Percentiles rank a stretch among this genome's conserved stretches.
Evolutionary conservation across 2,113 vertebrate genomes (phyloP).

Genomic region (Neolamprologus modestus): DNA sequence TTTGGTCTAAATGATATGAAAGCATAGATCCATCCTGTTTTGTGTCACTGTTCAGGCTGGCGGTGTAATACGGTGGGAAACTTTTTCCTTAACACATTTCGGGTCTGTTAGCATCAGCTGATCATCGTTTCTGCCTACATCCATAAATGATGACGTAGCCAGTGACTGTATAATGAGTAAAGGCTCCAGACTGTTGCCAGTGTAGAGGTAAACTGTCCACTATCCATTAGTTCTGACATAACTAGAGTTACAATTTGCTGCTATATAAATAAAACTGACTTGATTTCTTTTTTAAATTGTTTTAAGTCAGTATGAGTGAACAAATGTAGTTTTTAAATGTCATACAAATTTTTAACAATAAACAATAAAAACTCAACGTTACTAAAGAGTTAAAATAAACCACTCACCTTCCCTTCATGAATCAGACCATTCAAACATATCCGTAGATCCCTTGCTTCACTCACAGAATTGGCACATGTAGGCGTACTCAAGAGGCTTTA

Average conservation of each 20-base stretch:
- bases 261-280: neutral
- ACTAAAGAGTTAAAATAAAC: neutral
- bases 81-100: neutral
- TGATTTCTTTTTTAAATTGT: neutral
- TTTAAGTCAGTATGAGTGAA: neutral
- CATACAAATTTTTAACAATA: neutral
- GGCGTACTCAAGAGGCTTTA: conserved; percentile 25
- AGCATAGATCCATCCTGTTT: neutral
- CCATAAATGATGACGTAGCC: neutral
- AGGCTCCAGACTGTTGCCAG: neutral
- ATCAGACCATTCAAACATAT: fast-evolving
- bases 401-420: conserved; percentile 43
- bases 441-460: fast-evolving
- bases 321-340: neutral
- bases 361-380: neutral
- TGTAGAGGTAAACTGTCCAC: neutral
- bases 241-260: neutral
- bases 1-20: neutral
- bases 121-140: neutral
- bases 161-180: neutral
- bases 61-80: neutral
- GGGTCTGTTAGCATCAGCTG: neutral
- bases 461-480: neutral
- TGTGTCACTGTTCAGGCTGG: neutral
- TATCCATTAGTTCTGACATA: neutral